Percentiles rank a stretch among this genome's conserved stretches.
Evolutionary conservation across 2,113 vertebrate genomes (phyloP).

Genomic region (Laticauda laticaudata): DNA sequence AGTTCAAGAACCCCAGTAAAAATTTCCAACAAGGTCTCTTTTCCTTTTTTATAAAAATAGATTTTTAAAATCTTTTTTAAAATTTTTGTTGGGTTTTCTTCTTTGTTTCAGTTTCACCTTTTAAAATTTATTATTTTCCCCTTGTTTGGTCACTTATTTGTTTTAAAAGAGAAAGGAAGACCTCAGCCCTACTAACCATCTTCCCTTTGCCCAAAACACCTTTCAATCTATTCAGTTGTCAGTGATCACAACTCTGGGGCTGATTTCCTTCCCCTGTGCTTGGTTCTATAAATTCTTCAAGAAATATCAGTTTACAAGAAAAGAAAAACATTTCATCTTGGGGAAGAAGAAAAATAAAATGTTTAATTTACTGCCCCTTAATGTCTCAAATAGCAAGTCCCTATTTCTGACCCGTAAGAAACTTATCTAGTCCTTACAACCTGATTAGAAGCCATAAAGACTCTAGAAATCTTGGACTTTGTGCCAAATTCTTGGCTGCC

Average conservation of each 20-base stretch:
- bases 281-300: not conserved
- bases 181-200: not conserved
- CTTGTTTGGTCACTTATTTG: slow-evolving; percentile 2
- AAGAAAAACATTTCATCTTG: not conserved
- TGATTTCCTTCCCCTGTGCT: not conserved
- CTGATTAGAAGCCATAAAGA: not conserved
- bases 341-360: not conserved
- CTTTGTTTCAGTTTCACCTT: slow-evolving; percentile 12
- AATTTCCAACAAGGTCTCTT: slow-evolving; percentile 84
- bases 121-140: slow-evolving; percentile 7
- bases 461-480: not conserved
- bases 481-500: not conserved
- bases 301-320: not conserved
- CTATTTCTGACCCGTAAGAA: not conserved
- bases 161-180: slow-evolving; percentile 10
- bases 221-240: not conserved
- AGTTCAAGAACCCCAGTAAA: slow-evolving; percentile 85
- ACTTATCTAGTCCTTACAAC: not conserved
- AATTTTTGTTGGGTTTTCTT: slow-evolving; percentile 1
- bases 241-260: not conserved
- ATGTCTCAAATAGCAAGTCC: not conserved
- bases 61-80: slow-evolving; percentile 71
- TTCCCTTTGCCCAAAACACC: not conserved
- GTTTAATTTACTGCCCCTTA: not conserved
- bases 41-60: slow-evolving; percentile 87